Base-by-base conservation (phyloP, 2,113 vertebrate species). In the Larimichthys polyactis region DNA sequence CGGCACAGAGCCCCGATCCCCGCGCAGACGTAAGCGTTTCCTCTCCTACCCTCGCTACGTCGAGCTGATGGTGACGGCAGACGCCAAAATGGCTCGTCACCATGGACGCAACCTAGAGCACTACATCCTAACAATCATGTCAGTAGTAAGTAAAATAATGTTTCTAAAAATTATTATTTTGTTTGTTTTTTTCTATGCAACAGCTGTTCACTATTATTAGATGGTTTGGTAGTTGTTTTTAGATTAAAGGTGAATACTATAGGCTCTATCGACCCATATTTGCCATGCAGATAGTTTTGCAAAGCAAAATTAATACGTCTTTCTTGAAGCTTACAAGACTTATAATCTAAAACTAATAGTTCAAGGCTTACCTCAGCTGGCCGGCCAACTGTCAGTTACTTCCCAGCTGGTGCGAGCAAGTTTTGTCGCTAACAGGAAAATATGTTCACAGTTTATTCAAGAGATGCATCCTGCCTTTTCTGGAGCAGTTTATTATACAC, bases 31-130 rank as follows among this genome's bases (percentile, higher is more conserved):
- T 84, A 99, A 97, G 85, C 96, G 98, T 12, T 99, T 99, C 89
- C 95, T 99, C 83, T 99, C 98, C 12, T 98, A 99, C 85, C 98
- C 97, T n/a, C 96, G 98, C 94, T 98, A 98, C 0, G 97, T 99
- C 27, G 98, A 99, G 89, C 96, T 99, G 74, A 99, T 99, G 98
- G 97, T 99, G 87, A 97, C 97, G 12, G 97, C 97, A 0, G 98
- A 99, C 5, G 91, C 90, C 76, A 99, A 98, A 94, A 99, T 99
- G 98, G 95, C 94, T 74, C 95, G 40, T 40, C 96, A 99, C 85
- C 98, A 99, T 0, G 97, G 97, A 54, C 94, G 86, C 85, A 98
- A 98, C 82, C 93, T 99, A 49, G 96, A 99, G 82, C 97, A 99
- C 95, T 99, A 99, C 69, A 87, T 99, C 88, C 91, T 99, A 81